Conservation (phyloP, 2,888 invertebrate species). For the Platynereis dumerilii region DNA sequence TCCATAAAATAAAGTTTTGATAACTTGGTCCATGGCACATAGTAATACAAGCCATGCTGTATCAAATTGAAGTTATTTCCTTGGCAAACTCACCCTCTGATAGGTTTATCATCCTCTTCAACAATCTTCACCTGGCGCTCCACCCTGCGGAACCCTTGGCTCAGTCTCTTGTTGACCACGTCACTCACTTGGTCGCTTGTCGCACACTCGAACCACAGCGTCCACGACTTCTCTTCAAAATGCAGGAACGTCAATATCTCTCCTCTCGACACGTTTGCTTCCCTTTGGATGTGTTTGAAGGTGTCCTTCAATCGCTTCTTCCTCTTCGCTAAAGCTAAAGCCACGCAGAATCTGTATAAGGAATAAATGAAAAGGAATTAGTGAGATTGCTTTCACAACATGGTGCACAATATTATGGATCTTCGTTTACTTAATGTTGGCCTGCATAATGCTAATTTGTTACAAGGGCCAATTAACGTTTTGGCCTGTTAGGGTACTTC, state of each 20-base stretch:
- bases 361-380: background rate
- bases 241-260: conserved; percentile 54
- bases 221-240: conserved; percentile 55
- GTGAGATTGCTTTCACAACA: too few relatives aligned
- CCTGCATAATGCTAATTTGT: too few relatives aligned
- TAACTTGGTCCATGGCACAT: too few relatives aligned
- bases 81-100: background rate
- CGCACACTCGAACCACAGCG: conserved; percentile 50
- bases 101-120: conserved; percentile 7
- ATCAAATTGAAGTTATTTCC: too few relatives aligned
- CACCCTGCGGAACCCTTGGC: conserved; percentile 30
- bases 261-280: conserved; percentile 35
- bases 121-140: background rate
- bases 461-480: too few relatives aligned
- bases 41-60: too few relatives aligned
- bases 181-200: conserved; percentile 40
- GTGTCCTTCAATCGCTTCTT: conserved; percentile 45
- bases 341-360: conserved; percentile 53
- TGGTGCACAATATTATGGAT: too few relatives aligned
- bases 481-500: too few relatives aligned
- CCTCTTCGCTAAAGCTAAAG: conserved; percentile 47
- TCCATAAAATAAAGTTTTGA: too few relatives aligned
- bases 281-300: conserved; percentile 26
- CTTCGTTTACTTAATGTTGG: too few relatives aligned
- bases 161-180: conserved; percentile 32